phyloP scores from a whole-genome alignment of 2,888 invertebrate genomes.

The Rhagophthalmus giganteus region DNA sequence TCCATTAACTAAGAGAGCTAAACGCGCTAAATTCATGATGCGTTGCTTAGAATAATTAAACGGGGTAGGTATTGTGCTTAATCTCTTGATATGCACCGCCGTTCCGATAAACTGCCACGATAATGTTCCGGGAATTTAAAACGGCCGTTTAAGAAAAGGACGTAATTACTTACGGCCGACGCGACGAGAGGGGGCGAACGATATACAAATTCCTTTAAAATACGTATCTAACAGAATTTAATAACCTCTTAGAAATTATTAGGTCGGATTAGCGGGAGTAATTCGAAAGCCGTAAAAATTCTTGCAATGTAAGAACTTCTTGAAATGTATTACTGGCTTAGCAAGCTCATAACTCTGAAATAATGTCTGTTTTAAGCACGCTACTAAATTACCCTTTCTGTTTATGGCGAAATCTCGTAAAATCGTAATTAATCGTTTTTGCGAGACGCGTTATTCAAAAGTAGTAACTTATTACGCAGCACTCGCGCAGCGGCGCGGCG shows the following conservation, averaged over 20 bases:
- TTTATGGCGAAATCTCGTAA: conserved; percentile 30
- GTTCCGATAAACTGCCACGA: not conserved
- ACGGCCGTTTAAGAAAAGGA: too few relatives aligned
- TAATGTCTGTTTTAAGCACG: conserved; percentile 29
- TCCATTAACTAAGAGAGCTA: conserved; percentile 26
- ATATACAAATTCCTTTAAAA: conserved; percentile 8
- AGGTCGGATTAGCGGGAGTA: conserved; percentile 21
- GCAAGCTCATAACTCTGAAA: conserved; percentile 29
- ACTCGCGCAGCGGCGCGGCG: not conserved
- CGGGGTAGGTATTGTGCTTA: conserved; percentile 11
- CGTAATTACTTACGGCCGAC: not conserved
- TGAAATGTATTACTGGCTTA: conserved; percentile 27
- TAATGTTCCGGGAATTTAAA: too few relatives aligned
- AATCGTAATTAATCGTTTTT: conserved; percentile 33
- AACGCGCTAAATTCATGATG: conserved; percentile 20
- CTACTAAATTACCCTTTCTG: conserved; percentile 29
- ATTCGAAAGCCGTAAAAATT: conserved; percentile 29
- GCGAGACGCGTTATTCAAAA: conserved; percentile 14
- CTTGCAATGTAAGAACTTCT: conserved; percentile 27
- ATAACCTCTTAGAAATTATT: conserved; percentile 26
- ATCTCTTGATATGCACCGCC: conserved; percentile 1
- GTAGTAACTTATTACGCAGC: conserved; percentile 11
- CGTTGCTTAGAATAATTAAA: conserved; percentile 24
- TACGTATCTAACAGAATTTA: conserved; percentile 23
- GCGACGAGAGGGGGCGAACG: conserved; percentile 2